These are phyloP conservation scores for Myotis daubentonii DNA, from an alignment of 2,797 vertebrate species.

Conservation along the genomic window DNA sequence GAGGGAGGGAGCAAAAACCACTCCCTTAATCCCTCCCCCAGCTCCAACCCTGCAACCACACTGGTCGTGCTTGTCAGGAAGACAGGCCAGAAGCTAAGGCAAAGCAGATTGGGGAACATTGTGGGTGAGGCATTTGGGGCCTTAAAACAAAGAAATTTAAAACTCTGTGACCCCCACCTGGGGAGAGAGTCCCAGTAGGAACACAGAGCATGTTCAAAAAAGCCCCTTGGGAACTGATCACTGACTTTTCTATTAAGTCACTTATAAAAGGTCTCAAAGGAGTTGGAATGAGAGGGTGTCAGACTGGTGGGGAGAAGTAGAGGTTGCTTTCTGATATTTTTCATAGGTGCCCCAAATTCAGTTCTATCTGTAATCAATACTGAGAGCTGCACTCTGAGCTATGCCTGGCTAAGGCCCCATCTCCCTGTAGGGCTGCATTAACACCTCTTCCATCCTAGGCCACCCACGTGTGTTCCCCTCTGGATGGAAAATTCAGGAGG, in stretches of 20 bases:
- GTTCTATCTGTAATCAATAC: neutral
- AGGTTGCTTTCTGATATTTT: conserved; percentile 23
- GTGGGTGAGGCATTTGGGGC: neutral
- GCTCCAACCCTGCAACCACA: neutral
- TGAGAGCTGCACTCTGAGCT: neutral
- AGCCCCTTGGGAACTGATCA: neutral
- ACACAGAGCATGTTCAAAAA: neutral
- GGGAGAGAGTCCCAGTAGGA: neutral
- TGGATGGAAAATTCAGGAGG: neutral
- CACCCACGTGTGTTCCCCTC: neutral
- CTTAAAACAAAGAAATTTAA: neutral
- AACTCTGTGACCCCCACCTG: neutral
- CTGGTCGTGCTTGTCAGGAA: neutral
- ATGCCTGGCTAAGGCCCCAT: neutral
- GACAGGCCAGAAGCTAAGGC: neutral
- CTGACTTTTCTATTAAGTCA: neutral
- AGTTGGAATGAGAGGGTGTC: neutral
- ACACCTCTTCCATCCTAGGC: neutral
- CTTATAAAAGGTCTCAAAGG: neutral
- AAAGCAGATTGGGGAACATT: neutral
- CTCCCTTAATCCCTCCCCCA: neutral
- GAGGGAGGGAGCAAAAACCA: neutral
- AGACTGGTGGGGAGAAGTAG: neutral
- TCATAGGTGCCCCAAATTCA: neutral
- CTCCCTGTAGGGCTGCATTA: neutral